Conservation (phyloP, 2,888 invertebrate species). For the Rotaria sp. region DNA sequence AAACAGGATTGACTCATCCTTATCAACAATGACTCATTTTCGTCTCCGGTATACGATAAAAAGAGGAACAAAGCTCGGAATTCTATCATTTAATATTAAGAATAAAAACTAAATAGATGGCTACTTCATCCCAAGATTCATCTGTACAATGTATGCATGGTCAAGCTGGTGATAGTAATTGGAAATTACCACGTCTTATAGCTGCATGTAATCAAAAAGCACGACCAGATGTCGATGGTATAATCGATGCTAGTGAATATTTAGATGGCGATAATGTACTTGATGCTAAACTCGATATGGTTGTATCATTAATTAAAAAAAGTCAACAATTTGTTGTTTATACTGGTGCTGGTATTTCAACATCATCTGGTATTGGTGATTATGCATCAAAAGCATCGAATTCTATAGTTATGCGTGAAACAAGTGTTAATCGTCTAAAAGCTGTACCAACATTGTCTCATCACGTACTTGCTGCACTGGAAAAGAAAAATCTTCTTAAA, state of each 20-base stretch:
- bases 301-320: constrained; percentile 26
- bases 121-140: not conserved
- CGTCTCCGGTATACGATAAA: too few species aligned
- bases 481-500: not conserved
- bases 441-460: not conserved
- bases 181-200: not conserved
- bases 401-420: not conserved
- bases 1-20: not conserved
- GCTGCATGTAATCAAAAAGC: not conserved
- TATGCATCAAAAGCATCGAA: constrained; percentile 41
- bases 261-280: not conserved
- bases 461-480: not conserved
- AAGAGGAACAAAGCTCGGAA: too few species aligned
- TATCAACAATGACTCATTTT: not conserved
- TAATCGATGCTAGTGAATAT: not conserved
- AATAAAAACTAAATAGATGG: not conserved
- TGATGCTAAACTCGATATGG: constrained; percentile 31
- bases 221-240: not conserved
- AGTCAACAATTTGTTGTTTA: constrained; percentile 35
- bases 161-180: not conserved
- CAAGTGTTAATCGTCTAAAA: constrained; percentile 1
- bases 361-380: constrained; percentile 67
- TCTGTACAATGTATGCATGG: not conserved
- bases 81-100: too few species aligned
- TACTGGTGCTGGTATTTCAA: constrained; percentile 58